Evolutionary conservation across 2,797 vertebrate species (phyloP), one percentile per base, ranked within the genome.

Genomic region (Scleropages formosus): DNA sequence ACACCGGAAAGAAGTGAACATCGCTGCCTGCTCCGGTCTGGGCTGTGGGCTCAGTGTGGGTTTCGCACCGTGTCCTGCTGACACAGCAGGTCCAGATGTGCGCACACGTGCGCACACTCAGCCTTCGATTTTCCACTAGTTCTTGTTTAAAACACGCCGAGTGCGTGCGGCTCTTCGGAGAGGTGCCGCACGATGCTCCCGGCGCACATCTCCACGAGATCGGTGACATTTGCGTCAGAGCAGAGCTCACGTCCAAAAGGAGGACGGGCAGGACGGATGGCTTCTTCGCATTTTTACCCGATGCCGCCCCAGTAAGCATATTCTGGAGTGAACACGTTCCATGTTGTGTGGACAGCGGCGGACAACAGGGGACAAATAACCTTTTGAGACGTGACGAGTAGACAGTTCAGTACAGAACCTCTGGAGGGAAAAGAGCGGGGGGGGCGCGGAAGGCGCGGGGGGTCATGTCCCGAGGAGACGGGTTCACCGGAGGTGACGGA

Each of bases 11-110:
- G 24, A 47, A 24, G 15, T 3, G 58, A 53, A 58, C 70, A 70
- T 27, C n/a, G n/a, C 56, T 70, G 56, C 68, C 68, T 53, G n/a
- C 27, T 49, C 22, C 18, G 70, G 24, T 22, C 49, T 56, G 68
- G 51, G 53, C 24, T 70, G 68, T 47, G 47, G 12, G 9, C 24
- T 16, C n/a, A 53, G 56, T 6, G 4, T 70, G 16, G 24, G 15
- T 27, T 27, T 53, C 39, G 61, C 61, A 61, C 9, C 61, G 20
- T 3, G n/a, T 9, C n/a, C 68, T n/a, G 68, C 18, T 27, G 6
- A 7, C 26, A 7, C 26, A 15, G 68, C 22, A 67, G 1, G 3
- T 53, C 51, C 49, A 51, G 20, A 69, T 39, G 31, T 39, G 31
- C 2, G 6, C 2, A 31, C 6, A 2, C 6, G 39, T 6, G 6